phyloP scores from a whole-genome alignment of 1,140 invertebrate genomes.

The Gonioctena quinquepunctata region DNA sequence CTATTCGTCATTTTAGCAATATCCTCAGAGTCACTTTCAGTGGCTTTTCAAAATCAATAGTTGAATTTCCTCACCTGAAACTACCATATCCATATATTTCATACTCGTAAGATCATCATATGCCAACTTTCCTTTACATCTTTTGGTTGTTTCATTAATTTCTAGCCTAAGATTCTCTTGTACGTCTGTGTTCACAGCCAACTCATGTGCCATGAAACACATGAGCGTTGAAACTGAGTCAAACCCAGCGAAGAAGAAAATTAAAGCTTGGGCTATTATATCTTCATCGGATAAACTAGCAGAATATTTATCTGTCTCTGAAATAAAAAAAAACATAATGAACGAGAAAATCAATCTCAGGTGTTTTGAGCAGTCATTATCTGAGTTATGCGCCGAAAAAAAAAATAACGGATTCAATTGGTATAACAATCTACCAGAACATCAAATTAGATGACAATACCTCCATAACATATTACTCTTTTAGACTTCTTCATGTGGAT shows the following conservation, averaged over 20 bases:
- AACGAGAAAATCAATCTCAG: too few relatives aligned
- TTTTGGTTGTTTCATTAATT: conserved; percentile 38
- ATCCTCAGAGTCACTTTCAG: too few relatives aligned
- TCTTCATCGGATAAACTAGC: conserved; percentile 33
- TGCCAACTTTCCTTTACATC: conserved; percentile 37
- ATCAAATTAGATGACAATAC: too few relatives aligned
- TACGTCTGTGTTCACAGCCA: conserved; percentile 61
- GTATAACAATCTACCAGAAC: too few relatives aligned
- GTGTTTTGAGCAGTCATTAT: too few relatives aligned
- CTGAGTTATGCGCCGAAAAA: too few relatives aligned
- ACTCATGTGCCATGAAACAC: conserved; percentile 53
- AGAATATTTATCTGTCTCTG: neutral
- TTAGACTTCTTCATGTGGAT: too few relatives aligned
- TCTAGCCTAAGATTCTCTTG: conserved; percentile 57
- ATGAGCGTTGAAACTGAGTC: conserved; percentile 55
- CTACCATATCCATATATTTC: conserved; percentile 58
- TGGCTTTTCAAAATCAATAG: too few relatives aligned
- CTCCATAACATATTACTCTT: too few relatives aligned
- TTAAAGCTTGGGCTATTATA: conserved; percentile 52
- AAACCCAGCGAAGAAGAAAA: conserved; percentile 57
- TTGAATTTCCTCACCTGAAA: conserved; percentile 48
- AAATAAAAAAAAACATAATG: too few relatives aligned
- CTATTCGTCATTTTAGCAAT: too few relatives aligned
- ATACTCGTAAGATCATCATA: conserved; percentile 55
- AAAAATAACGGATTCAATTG: too few relatives aligned